A percentile compares a stretch with the other conserved stretches of the same genome.
Evolutionary conservation across 2,888 invertebrate species (phyloP).

Genomic region (Scrobipalpa costella): DNA sequence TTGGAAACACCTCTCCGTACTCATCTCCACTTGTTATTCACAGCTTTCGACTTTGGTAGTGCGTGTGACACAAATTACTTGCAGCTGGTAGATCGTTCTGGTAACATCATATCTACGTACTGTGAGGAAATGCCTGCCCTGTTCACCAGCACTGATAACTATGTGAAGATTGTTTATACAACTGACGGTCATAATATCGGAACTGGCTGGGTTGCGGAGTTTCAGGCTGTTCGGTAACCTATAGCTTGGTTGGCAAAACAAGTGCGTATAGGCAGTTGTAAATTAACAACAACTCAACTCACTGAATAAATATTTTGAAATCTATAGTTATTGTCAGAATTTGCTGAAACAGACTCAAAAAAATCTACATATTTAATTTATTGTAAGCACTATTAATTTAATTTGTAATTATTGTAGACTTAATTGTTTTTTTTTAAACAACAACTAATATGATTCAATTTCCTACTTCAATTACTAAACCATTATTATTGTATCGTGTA

Average conservation of each 20-base stretch:
- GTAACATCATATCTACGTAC: slow-evolving; percentile 65
- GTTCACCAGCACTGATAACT: slow-evolving; percentile 77
- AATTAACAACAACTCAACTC: too few species aligned
- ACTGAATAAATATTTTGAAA: too few species aligned
- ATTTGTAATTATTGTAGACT: too few species aligned
- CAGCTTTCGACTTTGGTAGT: slow-evolving; percentile 83
- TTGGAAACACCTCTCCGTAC: slow-evolving; percentile 61
- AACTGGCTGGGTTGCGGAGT: slow-evolving; percentile 83
- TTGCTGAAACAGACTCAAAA: too few species aligned
- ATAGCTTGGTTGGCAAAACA: not conserved
- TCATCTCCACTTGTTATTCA: slow-evolving; percentile 53
- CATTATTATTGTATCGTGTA: too few species aligned
- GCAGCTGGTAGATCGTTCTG: slow-evolving; percentile 79
- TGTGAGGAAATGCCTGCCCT: slow-evolving; percentile 80
- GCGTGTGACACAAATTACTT: slow-evolving; percentile 85
- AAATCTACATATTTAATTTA: too few species aligned
- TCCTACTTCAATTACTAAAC: too few species aligned
- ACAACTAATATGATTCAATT: too few species aligned
- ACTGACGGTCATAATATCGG: slow-evolving; percentile 86
- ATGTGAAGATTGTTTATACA: slow-evolving; percentile 82
- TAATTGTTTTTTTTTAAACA: too few species aligned
- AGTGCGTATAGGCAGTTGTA: not conserved
- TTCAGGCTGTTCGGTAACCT: slow-evolving; percentile 40
- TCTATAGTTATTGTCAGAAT: too few species aligned
- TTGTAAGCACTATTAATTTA: too few species aligned